Evolutionary conservation across 2,113 vertebrate genomes (phyloP).

Genomic region (Pollachius pollachius): DNA sequence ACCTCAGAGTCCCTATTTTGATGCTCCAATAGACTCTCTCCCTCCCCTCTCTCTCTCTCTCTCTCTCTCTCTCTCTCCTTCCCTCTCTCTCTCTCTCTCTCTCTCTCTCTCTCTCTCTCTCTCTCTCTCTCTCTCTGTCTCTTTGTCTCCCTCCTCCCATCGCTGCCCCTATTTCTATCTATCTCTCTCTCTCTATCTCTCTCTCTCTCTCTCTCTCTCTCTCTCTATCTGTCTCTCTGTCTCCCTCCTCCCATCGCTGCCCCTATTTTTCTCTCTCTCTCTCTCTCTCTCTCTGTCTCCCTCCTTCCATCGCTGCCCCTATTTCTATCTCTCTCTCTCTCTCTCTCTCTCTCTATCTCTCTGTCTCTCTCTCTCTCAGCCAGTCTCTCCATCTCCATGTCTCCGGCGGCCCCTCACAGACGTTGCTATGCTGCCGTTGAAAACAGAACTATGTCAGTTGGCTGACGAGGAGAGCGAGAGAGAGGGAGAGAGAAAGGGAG

Average conservation of each 20-base stretch:
- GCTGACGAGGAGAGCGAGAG: slow-evolving; percentile 40
- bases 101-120: slow-evolving; percentile 7
- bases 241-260: slow-evolving; percentile 4
- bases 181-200: slow-evolving; percentile 52
- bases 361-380: slow-evolving; percentile 1
- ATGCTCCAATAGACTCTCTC: slow-evolving; percentile 49
- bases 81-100: slow-evolving; percentile 50
- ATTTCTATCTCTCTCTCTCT: slow-evolving; percentile 44
- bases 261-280: slow-evolving; percentile 12
- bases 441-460: slow-evolving; percentile 68
- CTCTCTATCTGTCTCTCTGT: slow-evolving; percentile 6
- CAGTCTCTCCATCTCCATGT: slow-evolving; percentile 53
- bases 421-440: slow-evolving; percentile 40
- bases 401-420: slow-evolving; percentile 18
- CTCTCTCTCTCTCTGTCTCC: not conserved
- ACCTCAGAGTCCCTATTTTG: slow-evolving; percentile 56
- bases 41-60: slow-evolving; percentile 1
- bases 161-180: slow-evolving; percentile 10
- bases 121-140: too few relatives aligned
- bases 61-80: slow-evolving; percentile 26
- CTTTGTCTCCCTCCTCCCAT: not conserved
- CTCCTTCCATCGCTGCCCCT: not conserved
- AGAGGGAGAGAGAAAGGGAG: slow-evolving; percentile 11
- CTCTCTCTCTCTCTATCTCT: slow-evolving; percentile 45
- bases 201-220: slow-evolving; percentile 31